These are phyloP conservation scores for Polymixis flavicincta DNA, from an alignment of 2,888 invertebrate species.

Conservation along the genomic window DNA sequence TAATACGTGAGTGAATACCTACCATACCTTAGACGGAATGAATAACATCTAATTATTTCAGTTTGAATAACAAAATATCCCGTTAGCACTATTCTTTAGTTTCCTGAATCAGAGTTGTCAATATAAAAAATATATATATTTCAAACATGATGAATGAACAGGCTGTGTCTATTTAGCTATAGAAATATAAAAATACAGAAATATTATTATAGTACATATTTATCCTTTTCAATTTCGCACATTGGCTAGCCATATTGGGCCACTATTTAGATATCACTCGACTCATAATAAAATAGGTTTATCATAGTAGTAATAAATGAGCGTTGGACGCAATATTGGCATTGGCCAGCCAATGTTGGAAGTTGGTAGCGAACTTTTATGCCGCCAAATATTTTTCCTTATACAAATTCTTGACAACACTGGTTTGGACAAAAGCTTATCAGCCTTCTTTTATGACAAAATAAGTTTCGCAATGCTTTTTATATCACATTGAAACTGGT, in stretches of 20 bases:
- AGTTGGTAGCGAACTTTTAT: neutral
- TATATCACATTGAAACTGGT: conserved; percentile 62
- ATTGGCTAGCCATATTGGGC: conserved; percentile 23
- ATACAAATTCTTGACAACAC: conserved; percentile 56
- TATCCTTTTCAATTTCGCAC: neutral
- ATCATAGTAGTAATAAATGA: conserved; percentile 42
- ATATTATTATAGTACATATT: conserved; percentile 31
- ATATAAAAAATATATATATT: conserved; percentile 17
- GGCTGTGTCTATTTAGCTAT: conserved; percentile 61
- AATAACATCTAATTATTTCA: conserved; percentile 35
- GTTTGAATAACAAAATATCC: conserved; percentile 47
- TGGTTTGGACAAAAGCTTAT: conserved; percentile 49
- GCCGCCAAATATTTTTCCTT: conserved; percentile 1
- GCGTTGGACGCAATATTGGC: conserved; percentile 27
- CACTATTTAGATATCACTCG: conserved; percentile 9
- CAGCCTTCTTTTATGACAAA: conserved; percentile 32
- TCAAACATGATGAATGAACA: conserved; percentile 19
- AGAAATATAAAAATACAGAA: conserved; percentile 31
- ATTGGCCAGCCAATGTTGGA: conserved; percentile 32
- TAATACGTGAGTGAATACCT: conserved; percentile 38
- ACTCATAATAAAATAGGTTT: conserved; percentile 50
- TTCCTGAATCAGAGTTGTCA: conserved; percentile 59
- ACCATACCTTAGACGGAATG: conserved; percentile 17
- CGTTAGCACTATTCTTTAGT: conserved; percentile 35
- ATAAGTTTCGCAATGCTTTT: conserved; percentile 51